Evolutionary conservation across 2,113 vertebrate genomes (phyloP).

Genomic region (Epinephelus fuscoguttatus): DNA sequence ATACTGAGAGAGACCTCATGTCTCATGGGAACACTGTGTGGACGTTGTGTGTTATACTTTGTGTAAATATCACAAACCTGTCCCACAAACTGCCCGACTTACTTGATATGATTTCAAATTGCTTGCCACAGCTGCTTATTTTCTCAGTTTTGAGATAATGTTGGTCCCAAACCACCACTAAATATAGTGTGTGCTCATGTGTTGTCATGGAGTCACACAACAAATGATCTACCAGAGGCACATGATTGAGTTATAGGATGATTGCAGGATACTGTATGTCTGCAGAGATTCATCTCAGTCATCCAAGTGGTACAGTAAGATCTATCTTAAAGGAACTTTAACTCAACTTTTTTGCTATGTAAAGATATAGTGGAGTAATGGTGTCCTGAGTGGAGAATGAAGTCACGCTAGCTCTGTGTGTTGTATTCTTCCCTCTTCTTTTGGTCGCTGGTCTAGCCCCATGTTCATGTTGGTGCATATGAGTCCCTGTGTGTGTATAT

Average conservation of each 20-base stretch:
- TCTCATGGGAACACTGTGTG: conserved; percentile 21
- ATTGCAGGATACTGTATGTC: neutral
- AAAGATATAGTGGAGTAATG: too few species aligned
- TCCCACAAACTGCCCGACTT: conserved; percentile 8
- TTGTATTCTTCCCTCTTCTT: too few species aligned
- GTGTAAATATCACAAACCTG: conserved; percentile 13
- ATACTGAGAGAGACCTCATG: neutral
- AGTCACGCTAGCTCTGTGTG: too few species aligned
- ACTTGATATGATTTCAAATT: neutral
- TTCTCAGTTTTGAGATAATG: conserved; percentile 3
- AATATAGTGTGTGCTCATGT: conserved; percentile 4
- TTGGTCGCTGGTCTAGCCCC: too few species aligned
- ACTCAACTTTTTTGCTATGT: too few species aligned
- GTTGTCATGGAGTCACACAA: conserved; percentile 13
- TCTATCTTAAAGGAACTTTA: too few species aligned
- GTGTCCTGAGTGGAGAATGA: too few species aligned
- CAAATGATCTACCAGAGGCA: neutral
- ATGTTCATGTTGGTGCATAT: too few species aligned
- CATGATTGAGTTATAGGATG: neutral
- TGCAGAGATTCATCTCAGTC: neutral
- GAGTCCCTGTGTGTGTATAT: too few species aligned
- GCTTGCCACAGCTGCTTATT: conserved; percentile 11
- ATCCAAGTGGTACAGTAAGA: neutral
- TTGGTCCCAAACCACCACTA: neutral
- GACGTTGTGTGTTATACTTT: neutral